Conservation (phyloP, 2,888 invertebrate genomes). For the Graphium colonna region DNA sequence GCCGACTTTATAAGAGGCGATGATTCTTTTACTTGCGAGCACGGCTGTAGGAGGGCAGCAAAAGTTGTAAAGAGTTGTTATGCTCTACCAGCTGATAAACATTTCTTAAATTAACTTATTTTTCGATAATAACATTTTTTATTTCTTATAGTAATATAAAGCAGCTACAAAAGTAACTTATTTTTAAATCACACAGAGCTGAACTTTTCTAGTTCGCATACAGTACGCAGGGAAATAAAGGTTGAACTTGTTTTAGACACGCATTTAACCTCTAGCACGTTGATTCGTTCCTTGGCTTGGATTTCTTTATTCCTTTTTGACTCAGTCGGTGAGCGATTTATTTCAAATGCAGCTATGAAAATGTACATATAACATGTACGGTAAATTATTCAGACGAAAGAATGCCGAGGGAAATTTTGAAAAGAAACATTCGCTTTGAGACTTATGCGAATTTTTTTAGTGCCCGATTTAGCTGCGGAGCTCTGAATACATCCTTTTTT, state of each 20-base stretch:
- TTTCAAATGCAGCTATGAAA: constrained; percentile 36
- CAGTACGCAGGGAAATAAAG: neutral
- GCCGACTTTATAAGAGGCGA: too few relatives aligned
- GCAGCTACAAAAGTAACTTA: too few relatives aligned
- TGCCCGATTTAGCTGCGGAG: constrained; percentile 21
- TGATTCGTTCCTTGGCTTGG: constrained; percentile 57
- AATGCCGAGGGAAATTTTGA: constrained; percentile 26
- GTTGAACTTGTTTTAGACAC: constrained; percentile 46
- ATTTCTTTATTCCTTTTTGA: constrained; percentile 42
- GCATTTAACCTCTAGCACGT: constrained; percentile 66
- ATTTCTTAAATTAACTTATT: too few relatives aligned
- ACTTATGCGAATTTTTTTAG: constrained; percentile 22
- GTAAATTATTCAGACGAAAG: constrained; percentile 33
- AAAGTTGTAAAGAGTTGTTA: too few relatives aligned
- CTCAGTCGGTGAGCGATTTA: constrained; percentile 31
- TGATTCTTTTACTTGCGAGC: too few relatives aligned
- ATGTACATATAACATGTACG: constrained; percentile 25
- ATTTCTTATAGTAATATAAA: too few relatives aligned
- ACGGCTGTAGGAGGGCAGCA: too few relatives aligned
- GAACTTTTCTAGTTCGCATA: too few relatives aligned
- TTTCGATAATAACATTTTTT: too few relatives aligned
- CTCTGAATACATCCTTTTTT: constrained; percentile 5
- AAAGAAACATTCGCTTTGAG: constrained; percentile 25
- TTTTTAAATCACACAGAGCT: too few relatives aligned
- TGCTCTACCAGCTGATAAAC: too few relatives aligned